phyloP scores from a whole-genome alignment of 2,113 vertebrate species.

The Ophthalmolycus amberensis region DNA sequence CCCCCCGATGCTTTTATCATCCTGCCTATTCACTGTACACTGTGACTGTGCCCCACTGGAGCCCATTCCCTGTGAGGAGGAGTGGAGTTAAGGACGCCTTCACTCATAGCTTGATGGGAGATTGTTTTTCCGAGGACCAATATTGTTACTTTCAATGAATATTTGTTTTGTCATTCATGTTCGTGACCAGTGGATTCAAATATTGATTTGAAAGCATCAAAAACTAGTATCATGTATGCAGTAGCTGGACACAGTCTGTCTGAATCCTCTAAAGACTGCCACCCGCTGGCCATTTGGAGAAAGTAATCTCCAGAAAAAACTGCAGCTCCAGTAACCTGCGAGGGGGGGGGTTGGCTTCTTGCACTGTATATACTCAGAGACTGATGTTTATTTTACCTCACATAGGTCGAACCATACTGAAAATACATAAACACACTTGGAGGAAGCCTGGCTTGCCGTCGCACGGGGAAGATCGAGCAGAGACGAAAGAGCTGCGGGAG shows the following conservation, averaged over 20 bases:
- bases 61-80: constrained; percentile 37
- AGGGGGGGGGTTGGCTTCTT: constrained; percentile 48
- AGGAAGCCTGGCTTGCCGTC: constrained; percentile 25
- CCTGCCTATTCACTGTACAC: constrained; percentile 69
- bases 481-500: constrained; percentile 27
- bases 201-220: constrained; percentile 64
- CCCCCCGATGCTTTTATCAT: constrained; percentile 52
- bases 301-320: constrained; percentile 29
- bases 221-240: constrained; percentile 64
- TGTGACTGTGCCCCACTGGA: constrained; percentile 69
- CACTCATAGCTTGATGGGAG: constrained; percentile 46
- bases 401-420: constrained; percentile 61
- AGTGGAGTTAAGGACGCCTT: constrained; percentile 33
- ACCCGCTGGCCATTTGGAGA: constrained; percentile 60
- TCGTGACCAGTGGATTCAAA: constrained; percentile 61
- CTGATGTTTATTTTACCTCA: constrained; percentile 77
- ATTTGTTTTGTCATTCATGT: constrained; percentile 64
- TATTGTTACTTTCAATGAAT: constrained; percentile 57
- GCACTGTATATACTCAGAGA: constrained; percentile 74
- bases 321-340: constrained; percentile 55
- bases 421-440: constrained; percentile 39
- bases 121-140: constrained; percentile 34
- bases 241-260: constrained; percentile 60
- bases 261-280: constrained; percentile 71
- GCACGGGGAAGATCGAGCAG: constrained; percentile 24